Base-by-base conservation (phyloP, 2,797 vertebrate genomes). In the Amblyopsis hoosieri region DNA sequence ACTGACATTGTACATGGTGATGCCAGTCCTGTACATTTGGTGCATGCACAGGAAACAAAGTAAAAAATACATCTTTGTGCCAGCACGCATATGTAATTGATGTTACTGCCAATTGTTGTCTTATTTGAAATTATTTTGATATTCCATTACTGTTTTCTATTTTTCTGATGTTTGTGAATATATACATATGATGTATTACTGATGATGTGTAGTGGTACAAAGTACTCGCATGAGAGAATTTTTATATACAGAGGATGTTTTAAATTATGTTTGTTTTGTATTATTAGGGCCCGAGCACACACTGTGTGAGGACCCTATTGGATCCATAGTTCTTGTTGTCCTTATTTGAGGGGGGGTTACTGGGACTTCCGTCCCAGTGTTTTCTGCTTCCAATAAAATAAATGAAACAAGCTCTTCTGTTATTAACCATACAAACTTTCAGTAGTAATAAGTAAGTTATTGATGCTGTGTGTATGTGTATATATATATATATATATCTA, bases 141-240 rank as follows among this genome's bases (percentile, higher is more conserved):
- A 89, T 90, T 86, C 86, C 63, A 83, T 83, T 87, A 66, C 91
- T 82, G 79, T 90, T 94, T 93, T 92, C 81, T 93, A 93, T 92
- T 93, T 93, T 91, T 91, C 75, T 85, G 90, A 91, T 87, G 90
- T 90, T 89, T 94, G 91, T 93, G 91, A 93, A 93, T 92, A 93
- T 93, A 93, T 93, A 93, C 91, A 93, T 93, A 93, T 90, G 87
- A 93, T 90, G 87, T 90, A 90, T 92, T 91, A 90, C 88, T 77
- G 89, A 92, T 89, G 87, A 90, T 81, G 92, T 93, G 89, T 92
- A 89, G 93, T 93, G 93, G 87, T 92, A 90, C 89, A 85, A 87
- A 91, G 91, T 93, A 87, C 88, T 89, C 85, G 93, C 93, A 94
- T 93, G 92, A 89, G 79, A 86, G 75, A 77, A 83, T 91, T 90